Evolutionary conservation across 37 sponge, comb jelly and placozoan species (phyloP).

Genomic region (Bolinopsis microptera): DNA sequence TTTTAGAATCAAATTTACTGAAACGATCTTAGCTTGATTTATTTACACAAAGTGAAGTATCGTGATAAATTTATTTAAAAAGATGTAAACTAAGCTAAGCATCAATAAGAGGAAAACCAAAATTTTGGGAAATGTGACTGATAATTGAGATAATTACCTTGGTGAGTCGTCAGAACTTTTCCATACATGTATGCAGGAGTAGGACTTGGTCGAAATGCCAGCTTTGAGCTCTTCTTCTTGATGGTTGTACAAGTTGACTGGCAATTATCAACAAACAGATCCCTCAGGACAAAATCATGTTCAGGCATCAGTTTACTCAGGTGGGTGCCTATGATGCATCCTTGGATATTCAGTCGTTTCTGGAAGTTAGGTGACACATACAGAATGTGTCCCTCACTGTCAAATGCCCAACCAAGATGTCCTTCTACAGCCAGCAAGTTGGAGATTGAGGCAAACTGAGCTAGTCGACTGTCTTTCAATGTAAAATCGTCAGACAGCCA

Average conservation of each 20-base stretch:
- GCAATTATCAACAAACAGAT: not conserved
- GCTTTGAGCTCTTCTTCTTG: conserved; percentile 41
- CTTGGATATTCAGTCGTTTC: not conserved
- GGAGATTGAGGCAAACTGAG: not conserved
- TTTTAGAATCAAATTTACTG: too few relatives aligned
- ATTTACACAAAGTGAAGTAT: too few relatives aligned
- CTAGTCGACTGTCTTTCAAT: not conserved
- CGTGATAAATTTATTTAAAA: too few relatives aligned
- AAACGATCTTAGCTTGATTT: too few relatives aligned
- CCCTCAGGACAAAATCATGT: not conserved
- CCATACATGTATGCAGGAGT: conserved; percentile 45
- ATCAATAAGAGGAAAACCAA: too few relatives aligned
- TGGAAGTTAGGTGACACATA: conserved; percentile 41
- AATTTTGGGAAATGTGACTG: too few relatives aligned
- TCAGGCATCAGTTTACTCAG: conserved; percentile 50
- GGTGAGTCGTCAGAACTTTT: conserved; percentile 17
- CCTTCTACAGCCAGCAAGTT: not conserved
- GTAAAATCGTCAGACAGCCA: not conserved
- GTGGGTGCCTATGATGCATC: conserved; percentile 23
- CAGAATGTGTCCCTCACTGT: conserved; percentile 11
- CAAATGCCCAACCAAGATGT: conserved; percentile 47
- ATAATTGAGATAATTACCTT: too few relatives aligned
- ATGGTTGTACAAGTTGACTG: not conserved
- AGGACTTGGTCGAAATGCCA: conserved; percentile 22
- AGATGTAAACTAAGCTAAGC: too few relatives aligned